phyloP scores from a whole-genome alignment of 2,888 invertebrate genomes.

The Nebria salina region DNA sequence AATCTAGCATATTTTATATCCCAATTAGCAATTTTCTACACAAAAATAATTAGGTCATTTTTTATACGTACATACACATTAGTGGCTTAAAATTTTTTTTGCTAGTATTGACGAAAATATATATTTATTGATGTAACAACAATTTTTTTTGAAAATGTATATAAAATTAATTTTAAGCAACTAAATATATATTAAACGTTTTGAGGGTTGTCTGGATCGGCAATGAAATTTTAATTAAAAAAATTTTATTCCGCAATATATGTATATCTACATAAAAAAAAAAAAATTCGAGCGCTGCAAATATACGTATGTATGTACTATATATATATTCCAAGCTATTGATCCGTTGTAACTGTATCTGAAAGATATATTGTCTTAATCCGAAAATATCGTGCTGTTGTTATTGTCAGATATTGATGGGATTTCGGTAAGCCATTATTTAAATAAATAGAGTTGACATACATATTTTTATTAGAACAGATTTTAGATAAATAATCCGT shows the following conservation, averaged over 20 bases:
- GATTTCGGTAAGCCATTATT: not conserved
- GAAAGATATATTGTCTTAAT: not conserved
- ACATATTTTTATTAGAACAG: not conserved
- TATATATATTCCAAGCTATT: not conserved
- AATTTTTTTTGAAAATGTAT: too few relatives aligned
- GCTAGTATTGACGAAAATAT: too few relatives aligned
- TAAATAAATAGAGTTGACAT: not conserved
- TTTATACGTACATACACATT: too few relatives aligned
- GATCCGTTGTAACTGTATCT: not conserved
- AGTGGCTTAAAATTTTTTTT: too few relatives aligned
- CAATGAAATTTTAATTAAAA: too few relatives aligned
- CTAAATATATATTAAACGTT: too few relatives aligned
- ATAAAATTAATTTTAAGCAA: too few relatives aligned
- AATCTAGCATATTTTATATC: not conserved
- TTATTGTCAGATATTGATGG: not conserved
- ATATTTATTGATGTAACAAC: too few relatives aligned
- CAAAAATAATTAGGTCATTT: too few relatives aligned
- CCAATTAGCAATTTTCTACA: not conserved
- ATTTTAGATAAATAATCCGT: too few relatives aligned
- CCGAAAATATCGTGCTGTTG: not conserved
- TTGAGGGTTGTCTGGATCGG: too few relatives aligned
- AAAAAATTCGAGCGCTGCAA: not conserved
- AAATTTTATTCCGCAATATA: not conserved
- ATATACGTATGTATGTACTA: not conserved
- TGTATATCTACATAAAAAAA: too few relatives aligned